Conservation (phyloP, 2,888 invertebrate species). For the Polietes domitor region DNA sequence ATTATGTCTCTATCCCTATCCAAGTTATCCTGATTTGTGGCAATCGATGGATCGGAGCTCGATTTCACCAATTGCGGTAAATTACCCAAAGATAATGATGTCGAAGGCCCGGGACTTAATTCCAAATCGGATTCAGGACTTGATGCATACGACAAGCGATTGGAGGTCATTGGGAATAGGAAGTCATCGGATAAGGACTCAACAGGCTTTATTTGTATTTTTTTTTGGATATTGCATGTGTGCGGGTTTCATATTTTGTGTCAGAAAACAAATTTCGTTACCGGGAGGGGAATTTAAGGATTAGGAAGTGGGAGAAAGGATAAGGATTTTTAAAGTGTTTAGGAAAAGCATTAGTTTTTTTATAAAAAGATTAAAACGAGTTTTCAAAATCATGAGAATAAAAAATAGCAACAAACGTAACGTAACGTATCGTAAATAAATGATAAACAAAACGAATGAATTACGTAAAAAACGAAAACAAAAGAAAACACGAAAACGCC, state of each 20-base stretch:
- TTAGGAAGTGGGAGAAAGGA: constrained; percentile 6
- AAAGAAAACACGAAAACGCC: constrained; percentile 53
- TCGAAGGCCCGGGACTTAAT: constrained; percentile 88
- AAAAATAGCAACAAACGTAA: constrained; percentile 74
- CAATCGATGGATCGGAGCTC: constrained; percentile 96
- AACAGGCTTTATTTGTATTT: constrained; percentile 90
- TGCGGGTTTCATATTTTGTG: constrained; percentile 53
- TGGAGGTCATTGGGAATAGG: constrained; percentile 98
- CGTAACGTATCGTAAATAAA: constrained; percentile 69
- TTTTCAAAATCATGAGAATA: constrained; percentile 51
- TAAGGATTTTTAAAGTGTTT: constrained; percentile 37
- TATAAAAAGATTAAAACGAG: constrained; percentile 53
- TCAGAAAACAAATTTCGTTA: constrained; percentile 35
- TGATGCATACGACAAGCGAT: constrained; percentile 96
- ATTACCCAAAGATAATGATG: constrained; percentile 83
- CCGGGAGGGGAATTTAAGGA: constrained; percentile 25
- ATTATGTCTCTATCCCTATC: constrained; percentile 85
- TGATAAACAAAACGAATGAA: constrained; percentile 58
- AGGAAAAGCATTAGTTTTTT: constrained; percentile 61
- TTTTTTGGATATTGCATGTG: constrained; percentile 59
- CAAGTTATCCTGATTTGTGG: constrained; percentile 94
- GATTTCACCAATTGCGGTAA: constrained; percentile 88
- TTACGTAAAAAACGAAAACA: constrained; percentile 50
- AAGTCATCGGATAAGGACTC: constrained; percentile 99
- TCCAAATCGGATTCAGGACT: constrained; percentile 98